These are phyloP conservation scores for Opisthocomus hoazin DNA, from an alignment of 2,113 vertebrate species.

Conservation along the genomic window DNA sequence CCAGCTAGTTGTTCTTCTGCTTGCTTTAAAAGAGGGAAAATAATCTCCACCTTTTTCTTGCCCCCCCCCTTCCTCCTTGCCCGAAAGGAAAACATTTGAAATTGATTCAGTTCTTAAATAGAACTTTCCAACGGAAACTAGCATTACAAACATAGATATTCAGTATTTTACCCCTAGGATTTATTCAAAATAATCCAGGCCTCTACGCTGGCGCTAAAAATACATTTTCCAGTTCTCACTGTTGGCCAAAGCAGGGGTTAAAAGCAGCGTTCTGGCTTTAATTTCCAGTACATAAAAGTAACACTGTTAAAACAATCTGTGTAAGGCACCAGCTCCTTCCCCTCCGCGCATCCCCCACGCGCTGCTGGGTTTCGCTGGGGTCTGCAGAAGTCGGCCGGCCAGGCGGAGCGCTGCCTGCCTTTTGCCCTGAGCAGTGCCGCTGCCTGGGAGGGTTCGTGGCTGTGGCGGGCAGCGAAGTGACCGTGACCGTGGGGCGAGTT, in stretches of 20 bases:
- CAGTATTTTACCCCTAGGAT: slow-evolving; percentile 58
- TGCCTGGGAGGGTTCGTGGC: accelerated
- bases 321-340: background rate
- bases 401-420: background rate
- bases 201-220: slow-evolving; percentile 36
- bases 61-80: background rate
- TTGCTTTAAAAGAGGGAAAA: slow-evolving; percentile 20
- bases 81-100: slow-evolving; percentile 56
- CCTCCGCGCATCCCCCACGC: background rate
- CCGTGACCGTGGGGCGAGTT: background rate
- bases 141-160: slow-evolving; percentile 60
- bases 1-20: slow-evolving; percentile 9
- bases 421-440: accelerated
- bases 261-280: slow-evolving; percentile 9
- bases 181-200: slow-evolving; percentile 38
- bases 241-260: slow-evolving; percentile 52
- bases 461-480: background rate
- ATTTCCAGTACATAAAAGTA: slow-evolving; percentile 41
- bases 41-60: slow-evolving; percentile 27
- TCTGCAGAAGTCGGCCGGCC: background rate
- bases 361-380: background rate
- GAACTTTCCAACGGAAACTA: slow-evolving; percentile 64
- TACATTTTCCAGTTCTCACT: slow-evolving; percentile 40
- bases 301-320: slow-evolving; percentile 31
- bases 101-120: slow-evolving; percentile 61